Evolutionary conservation across 37 sponge, comb jelly and placozoan genomes (phyloP), one percentile per base, ranked within the genome.

Genomic region (Hexactinellida sp.): DNA sequence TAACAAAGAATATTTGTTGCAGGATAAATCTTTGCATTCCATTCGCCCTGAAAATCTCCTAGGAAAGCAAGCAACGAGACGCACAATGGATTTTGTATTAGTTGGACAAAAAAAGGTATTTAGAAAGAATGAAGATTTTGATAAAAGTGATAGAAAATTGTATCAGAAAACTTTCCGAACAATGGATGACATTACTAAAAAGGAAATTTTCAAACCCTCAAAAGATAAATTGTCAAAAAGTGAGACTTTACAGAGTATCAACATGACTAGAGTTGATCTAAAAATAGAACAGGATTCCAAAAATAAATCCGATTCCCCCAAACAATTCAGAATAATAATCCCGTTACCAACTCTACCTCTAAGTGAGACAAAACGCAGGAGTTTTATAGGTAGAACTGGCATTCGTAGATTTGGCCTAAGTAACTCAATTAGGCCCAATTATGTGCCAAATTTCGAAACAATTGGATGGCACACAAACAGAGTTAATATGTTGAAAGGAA

Each of bases 1-100:
- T 25, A n/a, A 3, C 13, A 63, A n/a, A 23, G 30, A 63, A 28
- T 63, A 63, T 28, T 23, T 21, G 34, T 28, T 63, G 25, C 76
- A 63, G 34, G 76, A 63, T 21, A 7, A 63, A 21, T 63, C 76
- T n/a, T 28, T 63, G 34, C 76, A 28, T 28, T 63, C 76, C 34
- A 63, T 63, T 32, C 76, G 76, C 5, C 76, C 76, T 10, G 76
- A 63, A 25, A 63, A 63, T 63, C 76, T 63, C 76, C 76, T 63
- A n/a, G 30, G 76, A n/a, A 63, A 63, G 5, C 28, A 63, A 63
- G 76, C 76, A 10, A 10, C 3, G 32, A 63, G 76, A 63, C 76
- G 76, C 19, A 63, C 76, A 5, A 63, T 63, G 76, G 76, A 63
- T 63, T 63, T 63, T 63, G 76, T 63, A 25, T 28, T 63, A n/a